Evolutionary conservation across 2,113 vertebrate genomes (phyloP).

Genomic region (Propithecus coquereli): DNA sequence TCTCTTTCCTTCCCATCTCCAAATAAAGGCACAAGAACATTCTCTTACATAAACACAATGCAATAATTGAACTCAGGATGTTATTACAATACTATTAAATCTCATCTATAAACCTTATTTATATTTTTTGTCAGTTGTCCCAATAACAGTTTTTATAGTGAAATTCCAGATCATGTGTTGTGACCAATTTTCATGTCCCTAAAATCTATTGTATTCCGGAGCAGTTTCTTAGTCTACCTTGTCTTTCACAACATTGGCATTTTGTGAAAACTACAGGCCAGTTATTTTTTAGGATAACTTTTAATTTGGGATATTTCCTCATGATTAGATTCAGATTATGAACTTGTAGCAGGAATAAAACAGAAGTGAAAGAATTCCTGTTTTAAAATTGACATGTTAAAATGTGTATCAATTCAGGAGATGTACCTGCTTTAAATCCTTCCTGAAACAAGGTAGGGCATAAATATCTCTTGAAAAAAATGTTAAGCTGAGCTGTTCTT

Average conservation of each 20-base stretch:
- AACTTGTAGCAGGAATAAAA: neutral
- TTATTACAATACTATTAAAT: neutral
- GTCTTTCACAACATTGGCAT: neutral
- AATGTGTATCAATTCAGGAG: neutral
- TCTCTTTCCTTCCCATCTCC: neutral
- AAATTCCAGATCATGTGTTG: neutral
- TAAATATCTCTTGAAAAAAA: neutral
- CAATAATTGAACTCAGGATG: neutral
- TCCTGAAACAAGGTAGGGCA: neutral
- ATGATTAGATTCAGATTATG: neutral
- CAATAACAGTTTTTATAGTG: neutral
- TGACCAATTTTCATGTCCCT: neutral
- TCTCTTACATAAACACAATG: neutral
- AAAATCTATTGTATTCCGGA: neutral
- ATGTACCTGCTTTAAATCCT: neutral
- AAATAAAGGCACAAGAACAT: neutral
- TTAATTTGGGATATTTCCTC: neutral
- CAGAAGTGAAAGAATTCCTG: neutral
- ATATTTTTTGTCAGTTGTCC: neutral
- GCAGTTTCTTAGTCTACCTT: neutral
- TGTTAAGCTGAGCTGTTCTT: neutral
- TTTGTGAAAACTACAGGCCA: neutral
- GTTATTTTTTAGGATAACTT: neutral
- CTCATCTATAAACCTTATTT: neutral
- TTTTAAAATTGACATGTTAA: neutral